These are phyloP conservation scores for Conus betulinus DNA, from an alignment of 1,140 invertebrate species.

Conservation along the genomic window DNA sequence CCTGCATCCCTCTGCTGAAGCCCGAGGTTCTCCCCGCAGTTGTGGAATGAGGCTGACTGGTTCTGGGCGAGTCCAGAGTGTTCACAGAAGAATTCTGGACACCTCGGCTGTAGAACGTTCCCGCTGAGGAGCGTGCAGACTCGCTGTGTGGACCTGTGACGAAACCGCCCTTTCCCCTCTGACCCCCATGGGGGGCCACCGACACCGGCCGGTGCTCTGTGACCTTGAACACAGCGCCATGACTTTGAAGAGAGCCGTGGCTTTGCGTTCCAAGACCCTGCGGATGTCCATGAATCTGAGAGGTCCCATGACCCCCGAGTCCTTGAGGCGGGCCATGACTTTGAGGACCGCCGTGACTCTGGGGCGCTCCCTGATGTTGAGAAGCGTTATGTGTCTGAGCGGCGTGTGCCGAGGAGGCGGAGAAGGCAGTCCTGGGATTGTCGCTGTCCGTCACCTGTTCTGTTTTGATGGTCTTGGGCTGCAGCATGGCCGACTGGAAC, in stretches of 20 bases:
- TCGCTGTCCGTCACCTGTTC: background rate
- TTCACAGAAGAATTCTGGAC: background rate
- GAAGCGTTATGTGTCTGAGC: background rate
- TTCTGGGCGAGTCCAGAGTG: background rate
- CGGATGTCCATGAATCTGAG: background rate
- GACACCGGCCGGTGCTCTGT: no score
- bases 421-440: background rate
- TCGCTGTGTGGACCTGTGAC: background rate
- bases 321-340: background rate
- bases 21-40: background rate
- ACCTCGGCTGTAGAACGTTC: background rate
- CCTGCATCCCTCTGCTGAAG: background rate
- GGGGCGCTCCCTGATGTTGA: background rate
- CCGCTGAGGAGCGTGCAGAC: background rate
- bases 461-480: conserved; percentile 8
- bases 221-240: no score
- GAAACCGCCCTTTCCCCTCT: background rate
- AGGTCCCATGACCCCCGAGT: background rate
- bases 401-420: background rate
- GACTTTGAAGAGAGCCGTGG: background rate
- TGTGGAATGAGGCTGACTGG: background rate
- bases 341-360: background rate
- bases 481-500: background rate
- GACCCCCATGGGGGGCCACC: background rate
- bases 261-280: background rate